A percentile compares a stretch with the other conserved stretches of the same genome.
Evolutionary conservation across 2,888 invertebrate species (phyloP).

Genomic region (Lysandra bellargus): DNA sequence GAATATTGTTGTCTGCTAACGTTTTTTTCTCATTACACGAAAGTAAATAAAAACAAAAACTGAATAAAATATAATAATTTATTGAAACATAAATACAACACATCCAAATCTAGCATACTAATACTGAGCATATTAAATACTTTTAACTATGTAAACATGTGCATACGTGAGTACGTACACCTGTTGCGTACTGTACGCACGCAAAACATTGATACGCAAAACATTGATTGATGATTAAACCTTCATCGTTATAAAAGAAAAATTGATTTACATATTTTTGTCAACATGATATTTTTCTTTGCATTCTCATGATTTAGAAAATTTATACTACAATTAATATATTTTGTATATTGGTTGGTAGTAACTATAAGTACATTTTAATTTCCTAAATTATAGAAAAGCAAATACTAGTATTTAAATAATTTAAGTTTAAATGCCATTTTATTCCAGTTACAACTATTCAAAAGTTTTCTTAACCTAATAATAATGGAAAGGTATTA

Average conservation of each 20-base stretch:
- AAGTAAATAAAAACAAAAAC: neutral
- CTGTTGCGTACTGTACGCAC: neutral
- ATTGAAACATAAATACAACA: slow-evolving; percentile 1
- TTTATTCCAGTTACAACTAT: neutral
- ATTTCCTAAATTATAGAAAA: neutral
- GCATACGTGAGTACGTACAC: neutral
- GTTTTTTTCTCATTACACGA: neutral
- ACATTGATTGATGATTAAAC: neutral
- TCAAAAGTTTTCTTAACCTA: neutral
- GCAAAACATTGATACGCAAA: neutral
- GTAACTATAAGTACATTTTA: neutral
- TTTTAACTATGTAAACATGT: neutral
- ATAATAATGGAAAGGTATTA: neutral
- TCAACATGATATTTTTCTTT: neutral
- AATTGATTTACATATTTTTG: neutral
- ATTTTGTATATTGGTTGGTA: neutral
- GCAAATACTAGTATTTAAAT: neutral
- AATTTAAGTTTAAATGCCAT: neutral
- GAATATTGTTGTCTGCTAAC: neutral
- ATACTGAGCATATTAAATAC: neutral
- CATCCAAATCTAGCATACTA: neutral
- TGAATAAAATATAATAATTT: neutral
- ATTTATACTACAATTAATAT: neutral
- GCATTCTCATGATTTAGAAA: neutral
- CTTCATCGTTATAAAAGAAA: neutral